Evolutionary conservation across 2,113 vertebrate genomes (phyloP), one percentile per base, ranked within the genome.

Genomic region (Lepus timidus): DNA sequence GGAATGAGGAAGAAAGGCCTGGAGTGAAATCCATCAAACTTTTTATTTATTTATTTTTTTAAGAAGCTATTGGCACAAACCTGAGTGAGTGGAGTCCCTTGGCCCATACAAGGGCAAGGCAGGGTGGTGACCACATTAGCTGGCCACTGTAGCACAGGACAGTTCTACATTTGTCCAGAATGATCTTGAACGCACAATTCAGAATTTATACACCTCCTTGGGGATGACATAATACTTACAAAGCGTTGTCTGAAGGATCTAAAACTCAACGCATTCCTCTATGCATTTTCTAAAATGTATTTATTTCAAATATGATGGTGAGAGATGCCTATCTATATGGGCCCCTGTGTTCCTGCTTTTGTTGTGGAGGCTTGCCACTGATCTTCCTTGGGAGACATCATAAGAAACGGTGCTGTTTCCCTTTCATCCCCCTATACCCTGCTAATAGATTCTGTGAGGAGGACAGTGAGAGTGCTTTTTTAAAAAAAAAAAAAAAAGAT

Each of bases 271-370:
- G 79, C 9, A 52, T 27, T 88, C 64, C n/a, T 88, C 33, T 94
- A 58, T 91, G 65, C 36, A 29, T 91, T 88, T 94, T 83, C 83
- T 84, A 31, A 88, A 88, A 39, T 79, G 31, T 75, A n/a, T 81
- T 78, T 84, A 36, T 33, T 79, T 58, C 65, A 65, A 94, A 19
- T 25, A 12, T 67, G 33, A 19, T 55, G 10, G 14, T 71, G 11
- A 39, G 29, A 76, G 52, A 51, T 84, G 44, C 64, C 52, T 4
- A 1, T 61, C 33, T 49, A 14, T 13, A 55, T 62, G 33, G 70
- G n/a, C 33, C 9, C 17, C 39, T 36, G 4, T 76, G 75, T 82
- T 83, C 0, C 20, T 83, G 23, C 22, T 78, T 39, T 55, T 62
- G 17, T 52, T 71, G 62, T 44, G n/a, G n/a, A 71, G 81, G 61